Base-by-base conservation (phyloP, 2,888 invertebrate genomes). In the Eristalinus aeneus region DNA sequence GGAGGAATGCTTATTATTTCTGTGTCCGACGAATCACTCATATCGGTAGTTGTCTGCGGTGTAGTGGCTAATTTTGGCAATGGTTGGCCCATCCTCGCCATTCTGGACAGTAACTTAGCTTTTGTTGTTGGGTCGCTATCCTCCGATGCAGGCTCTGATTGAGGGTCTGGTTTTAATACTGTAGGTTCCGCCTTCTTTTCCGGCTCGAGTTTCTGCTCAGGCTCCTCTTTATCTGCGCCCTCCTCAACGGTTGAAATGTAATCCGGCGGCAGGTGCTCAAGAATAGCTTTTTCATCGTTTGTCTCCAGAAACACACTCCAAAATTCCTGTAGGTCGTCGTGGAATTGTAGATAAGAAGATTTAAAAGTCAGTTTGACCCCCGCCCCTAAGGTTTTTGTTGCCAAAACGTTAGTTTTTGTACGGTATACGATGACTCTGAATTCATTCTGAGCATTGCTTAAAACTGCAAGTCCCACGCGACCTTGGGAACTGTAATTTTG, bases 221-320 rank as follows among this genome's bases (percentile, higher is more conserved):
- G 58, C 54, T 12, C 27, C n/a, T 36, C 58, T 34, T 32, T 46
- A 10, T 6, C 20, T 22, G 34, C 27, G 0, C 23, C n/a, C 0
- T 86, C 82, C 16, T 88, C 78, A 34, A 83, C 80, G 4, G 34
- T 69, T 12, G 89, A 64, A 0, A 81, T 1, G 16, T 22, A 75
- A 20, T 58, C 58, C 4, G 20, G 10, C 12, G 74, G 68, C n/a
- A 81, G 5, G 23, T 81, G 39, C 9, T 81, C 68, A 5, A 69
- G 12, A 22, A 77, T 60, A 3, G 60, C 39, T 12, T 73, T 60
- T 77, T 90, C 90, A 0, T 68, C 22, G 0, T 23, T 1, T 0
- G 34, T 0, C n/a, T 89, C 92, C 89, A 94, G 94, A 88, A 93
- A 91, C 63, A 94, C 89, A 11, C 94, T 94, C 94, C 94, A 94